Evolutionary conservation across 2,797 vertebrate genomes (phyloP).

Genomic region (Characodon lateralis): DNA sequence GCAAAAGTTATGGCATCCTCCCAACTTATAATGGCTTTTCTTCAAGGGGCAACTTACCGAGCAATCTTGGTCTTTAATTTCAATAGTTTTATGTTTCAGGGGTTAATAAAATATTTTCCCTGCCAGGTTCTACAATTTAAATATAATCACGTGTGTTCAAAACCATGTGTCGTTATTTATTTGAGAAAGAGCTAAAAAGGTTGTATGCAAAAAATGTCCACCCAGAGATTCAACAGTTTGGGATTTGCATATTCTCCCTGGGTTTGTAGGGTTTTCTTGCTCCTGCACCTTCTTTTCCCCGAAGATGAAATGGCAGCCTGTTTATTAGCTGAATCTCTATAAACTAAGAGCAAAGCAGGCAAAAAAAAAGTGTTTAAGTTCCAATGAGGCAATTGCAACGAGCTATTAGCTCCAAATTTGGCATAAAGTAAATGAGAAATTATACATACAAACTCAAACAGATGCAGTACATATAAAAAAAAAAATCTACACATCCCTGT

Average conservation of each 20-base stretch:
- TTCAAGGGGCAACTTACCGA: slow-evolving; percentile 23
- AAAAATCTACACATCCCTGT: not conserved
- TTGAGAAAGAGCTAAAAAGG: not conserved
- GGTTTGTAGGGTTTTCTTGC: too few species aligned
- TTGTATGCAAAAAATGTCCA: not conserved
- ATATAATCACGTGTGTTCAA: not conserved
- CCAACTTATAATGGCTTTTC: slow-evolving; percentile 29
- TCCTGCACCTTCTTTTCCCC: too few species aligned
- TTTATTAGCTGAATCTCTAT: too few species aligned
- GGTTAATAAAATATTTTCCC: not conserved
- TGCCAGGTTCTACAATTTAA: too few species aligned
- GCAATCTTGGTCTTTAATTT: not conserved
- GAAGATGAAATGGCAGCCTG: too few species aligned
- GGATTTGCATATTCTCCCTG: not conserved
- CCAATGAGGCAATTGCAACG: not conserved
- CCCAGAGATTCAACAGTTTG: not conserved
- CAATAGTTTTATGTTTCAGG: not conserved
- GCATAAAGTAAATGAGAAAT: not conserved
- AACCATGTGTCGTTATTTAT: not conserved
- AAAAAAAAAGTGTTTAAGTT: not conserved
- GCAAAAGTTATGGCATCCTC: slow-evolving; percentile 42
- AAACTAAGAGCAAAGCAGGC: too few species aligned
- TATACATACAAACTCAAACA: not conserved
- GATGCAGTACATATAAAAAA: not conserved
- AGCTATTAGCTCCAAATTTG: not conserved